A percentile compares a stretch with the other conserved stretches of the same genome.
Conservation (phyloP, 2,888 invertebrate genomes). For the Plusia festucae region DNA sequence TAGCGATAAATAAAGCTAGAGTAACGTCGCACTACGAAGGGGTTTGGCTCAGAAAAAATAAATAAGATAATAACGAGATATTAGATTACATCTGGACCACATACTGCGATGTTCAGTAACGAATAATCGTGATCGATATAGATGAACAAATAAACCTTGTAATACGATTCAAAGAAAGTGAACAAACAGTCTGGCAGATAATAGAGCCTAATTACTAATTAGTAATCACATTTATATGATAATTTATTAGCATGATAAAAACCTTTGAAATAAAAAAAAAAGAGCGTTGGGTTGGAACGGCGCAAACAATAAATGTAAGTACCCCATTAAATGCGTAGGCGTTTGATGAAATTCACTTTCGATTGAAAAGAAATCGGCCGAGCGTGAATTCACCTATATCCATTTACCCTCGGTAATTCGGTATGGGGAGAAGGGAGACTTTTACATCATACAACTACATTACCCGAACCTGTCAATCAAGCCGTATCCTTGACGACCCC, state of each 20-base stretch:
- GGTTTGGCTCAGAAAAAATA: slow-evolving; percentile 44
- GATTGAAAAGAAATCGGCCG: slow-evolving; percentile 72
- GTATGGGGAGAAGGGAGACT: slow-evolving; percentile 62
- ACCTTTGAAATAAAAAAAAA: slow-evolving; percentile 49
- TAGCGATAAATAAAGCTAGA: slow-evolving; percentile 38
- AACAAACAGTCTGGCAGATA: slow-evolving; percentile 23
- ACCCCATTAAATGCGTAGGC: slow-evolving; percentile 66
- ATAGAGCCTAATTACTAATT: not conserved
- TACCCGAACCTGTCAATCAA: slow-evolving; percentile 80
- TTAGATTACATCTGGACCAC: slow-evolving; percentile 60
- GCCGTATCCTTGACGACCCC: slow-evolving; percentile 74
- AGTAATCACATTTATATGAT: not conserved
- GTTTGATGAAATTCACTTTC: slow-evolving; percentile 68
- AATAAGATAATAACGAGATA: slow-evolving; percentile 52
- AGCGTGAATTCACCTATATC: slow-evolving; percentile 73
- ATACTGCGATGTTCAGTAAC: slow-evolving; percentile 50
- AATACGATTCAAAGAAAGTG: slow-evolving; percentile 34
- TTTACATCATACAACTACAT: slow-evolving; percentile 69
- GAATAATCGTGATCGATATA: slow-evolving; percentile 53
- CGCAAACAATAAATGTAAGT: slow-evolving; percentile 50
- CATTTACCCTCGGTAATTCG: slow-evolving; percentile 69
- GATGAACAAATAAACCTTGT: slow-evolving; percentile 40
- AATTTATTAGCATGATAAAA: slow-evolving; percentile 26
- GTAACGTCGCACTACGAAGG: slow-evolving; percentile 28
- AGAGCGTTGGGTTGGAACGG: slow-evolving; percentile 23